A percentile compares a stretch with the other conserved stretches of the same genome.
Evolutionary conservation across 2,888 invertebrate genomes (phyloP).

Genomic region (Clivina fossor): DNA sequence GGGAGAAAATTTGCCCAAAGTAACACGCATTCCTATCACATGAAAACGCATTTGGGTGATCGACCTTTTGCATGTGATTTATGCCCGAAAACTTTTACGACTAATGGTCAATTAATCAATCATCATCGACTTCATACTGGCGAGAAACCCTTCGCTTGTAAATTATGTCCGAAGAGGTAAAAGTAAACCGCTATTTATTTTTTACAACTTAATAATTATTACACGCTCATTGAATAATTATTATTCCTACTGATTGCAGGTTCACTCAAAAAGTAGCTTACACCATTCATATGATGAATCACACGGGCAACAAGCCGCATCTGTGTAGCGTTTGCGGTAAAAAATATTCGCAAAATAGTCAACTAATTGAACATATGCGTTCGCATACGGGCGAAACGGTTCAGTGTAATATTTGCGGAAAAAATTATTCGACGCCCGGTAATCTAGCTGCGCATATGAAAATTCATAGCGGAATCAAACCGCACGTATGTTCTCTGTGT

Average conservation of each 20-base stretch:
- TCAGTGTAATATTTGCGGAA: constrained; percentile 43
- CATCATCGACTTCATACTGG: constrained; percentile 44
- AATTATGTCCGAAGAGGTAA: constrained; percentile 47
- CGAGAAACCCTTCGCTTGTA: constrained; percentile 48
- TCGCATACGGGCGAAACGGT: constrained; percentile 46
- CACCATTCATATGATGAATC: constrained; percentile 43
- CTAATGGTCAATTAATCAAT: constrained; percentile 43
- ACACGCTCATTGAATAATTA: too few species aligned
- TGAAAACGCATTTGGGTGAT: constrained; percentile 41
- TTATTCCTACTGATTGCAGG: too few species aligned
- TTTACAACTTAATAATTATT: too few species aligned
- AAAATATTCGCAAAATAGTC: constrained; percentile 43
- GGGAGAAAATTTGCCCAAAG: constrained; percentile 43
- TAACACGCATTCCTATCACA: constrained; percentile 41
- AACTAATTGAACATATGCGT: constrained; percentile 43
- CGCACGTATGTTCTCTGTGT: constrained; percentile 44
- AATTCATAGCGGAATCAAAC: constrained; percentile 44
- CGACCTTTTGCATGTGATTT: constrained; percentile 40
- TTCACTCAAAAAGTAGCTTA: constrained; percentile 27
- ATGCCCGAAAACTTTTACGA: constrained; percentile 41
- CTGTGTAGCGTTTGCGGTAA: constrained; percentile 44
- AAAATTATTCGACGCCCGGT: constrained; percentile 42
- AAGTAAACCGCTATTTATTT: too few species aligned
- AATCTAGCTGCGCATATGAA: constrained; percentile 46
- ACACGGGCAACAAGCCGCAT: constrained; percentile 43